Percentiles rank a stretch among this genome's conserved stretches.
Evolutionary conservation across 2,888 invertebrate genomes (phyloP).

Genomic region (Leptopilina drosophilae): DNA sequence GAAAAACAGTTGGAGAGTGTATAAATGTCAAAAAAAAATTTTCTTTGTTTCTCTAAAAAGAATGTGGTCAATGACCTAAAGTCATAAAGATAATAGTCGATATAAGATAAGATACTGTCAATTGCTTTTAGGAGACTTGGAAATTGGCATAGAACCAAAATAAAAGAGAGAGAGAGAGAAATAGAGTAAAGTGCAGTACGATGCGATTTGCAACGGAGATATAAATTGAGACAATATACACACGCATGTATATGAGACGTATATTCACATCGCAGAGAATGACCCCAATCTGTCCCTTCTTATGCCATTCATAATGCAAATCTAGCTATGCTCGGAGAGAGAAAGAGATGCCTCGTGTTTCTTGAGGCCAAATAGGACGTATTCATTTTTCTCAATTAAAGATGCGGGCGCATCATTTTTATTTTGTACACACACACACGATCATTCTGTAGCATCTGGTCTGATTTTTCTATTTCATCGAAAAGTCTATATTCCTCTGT

Average conservation of each 20-base stretch:
- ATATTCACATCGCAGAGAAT: background rate
- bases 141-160: constrained; percentile 9
- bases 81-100: background rate
- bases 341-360: background rate
- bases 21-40: background rate
- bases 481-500: too few relatives aligned
- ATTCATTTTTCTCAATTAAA: constrained; percentile 12
- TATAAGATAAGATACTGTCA: constrained; percentile 20
- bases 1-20: background rate
- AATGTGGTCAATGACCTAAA: background rate
- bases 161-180: background rate
- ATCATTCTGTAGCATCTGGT: too few relatives aligned
- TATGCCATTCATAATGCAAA: constrained; percentile 16
- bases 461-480: too few relatives aligned
- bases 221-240: constrained; percentile 23
- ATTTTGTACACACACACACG: background rate
- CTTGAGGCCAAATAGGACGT: background rate
- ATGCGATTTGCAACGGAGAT: constrained; percentile 12
- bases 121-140: constrained; percentile 7
- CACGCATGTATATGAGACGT: constrained; percentile 20
- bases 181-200: constrained; percentile 1
- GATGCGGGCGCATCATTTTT: constrained; percentile 6
- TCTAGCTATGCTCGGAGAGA: background rate
- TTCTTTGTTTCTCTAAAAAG: background rate
- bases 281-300: constrained; percentile 28